Evolutionary conservation across 2,888 invertebrate genomes (phyloP), one percentile per base, ranked within the genome.

Genomic region (Catonia carolina): DNA sequence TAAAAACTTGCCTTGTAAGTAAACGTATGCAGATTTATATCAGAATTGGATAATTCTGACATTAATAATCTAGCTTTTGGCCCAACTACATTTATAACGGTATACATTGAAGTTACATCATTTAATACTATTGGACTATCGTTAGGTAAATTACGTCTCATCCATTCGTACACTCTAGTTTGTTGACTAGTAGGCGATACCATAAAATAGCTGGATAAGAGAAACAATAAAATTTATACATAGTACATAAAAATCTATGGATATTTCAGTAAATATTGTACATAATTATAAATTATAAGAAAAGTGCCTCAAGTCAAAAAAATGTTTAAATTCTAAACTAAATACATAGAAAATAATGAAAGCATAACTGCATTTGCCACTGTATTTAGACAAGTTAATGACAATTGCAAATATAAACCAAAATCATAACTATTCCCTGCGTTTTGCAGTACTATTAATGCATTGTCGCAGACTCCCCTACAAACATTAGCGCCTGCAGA

Each of bases 101-200:
- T 84, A 68, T 84, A 85, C 78, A 83, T 84, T 12, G 84, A 85
- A 0, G 85, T 85, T 5, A 85, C 80, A 66, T 85, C 85, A 60
- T 78, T 80, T 31, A 85, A 69, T 62, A 78, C 76, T 7, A 85
- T 80, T 1, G 80, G 76, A 37, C 80, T 78, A 64, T 81, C 78
- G 22, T 68, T 63, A 5, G 83, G 83, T 59, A 83, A 73, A 70
- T 86, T 80, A 39, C 80, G 72, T 39, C 69, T 69, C 75, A 88
- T 79, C 86, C 86, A 86, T 63, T 83, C 80, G 64, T 78, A 79
- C 39, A 83, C 79, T 17, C 85, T 74, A 0, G 85, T 85, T 73
- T 88, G 86, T 68, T 87, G 87, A 58, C 82, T 82, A 2, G 86
- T 85, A 2, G 86, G 87, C 1, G 85, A 85, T n/a, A 89, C 83